Conservation (phyloP, 2,797 vertebrate genomes). For the Petrocephalus sullivani region DNA sequence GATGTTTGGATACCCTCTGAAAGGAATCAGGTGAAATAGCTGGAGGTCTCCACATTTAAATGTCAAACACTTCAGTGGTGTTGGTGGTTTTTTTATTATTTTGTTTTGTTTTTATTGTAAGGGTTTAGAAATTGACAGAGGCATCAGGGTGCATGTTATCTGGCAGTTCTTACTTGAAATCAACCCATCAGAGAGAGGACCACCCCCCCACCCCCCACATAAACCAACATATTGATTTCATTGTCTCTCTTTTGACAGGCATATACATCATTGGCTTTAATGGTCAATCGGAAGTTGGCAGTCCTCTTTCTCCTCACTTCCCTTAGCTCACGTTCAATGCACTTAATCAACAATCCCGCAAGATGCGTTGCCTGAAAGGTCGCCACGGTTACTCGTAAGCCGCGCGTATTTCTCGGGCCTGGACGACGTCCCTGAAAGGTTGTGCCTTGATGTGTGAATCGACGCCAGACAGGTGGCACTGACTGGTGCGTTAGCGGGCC, state of each 20-base stretch:
- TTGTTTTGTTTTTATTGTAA: conserved; percentile 35
- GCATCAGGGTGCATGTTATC: conserved; percentile 80
- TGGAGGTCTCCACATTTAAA: conserved; percentile 49
- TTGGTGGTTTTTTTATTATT: background rate
- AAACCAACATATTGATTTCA: conserved; percentile 95
- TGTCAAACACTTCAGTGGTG: background rate
- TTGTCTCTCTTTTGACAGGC: conserved; percentile 94
- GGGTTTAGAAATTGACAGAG: conserved; percentile 79
- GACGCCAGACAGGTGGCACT: background rate
- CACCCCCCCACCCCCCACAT: conserved; percentile 75
- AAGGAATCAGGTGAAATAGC: background rate
- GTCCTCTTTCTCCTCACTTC: conserved; percentile 83
- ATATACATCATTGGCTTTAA: conserved; percentile 93
- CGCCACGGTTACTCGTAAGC: background rate
- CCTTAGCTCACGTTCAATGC: conserved; percentile 80
- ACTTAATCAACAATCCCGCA: conserved; percentile 78
- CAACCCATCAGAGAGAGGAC: conserved; percentile 80
- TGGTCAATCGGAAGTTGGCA: conserved; percentile 90
- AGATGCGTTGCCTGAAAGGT: conserved; percentile 33
- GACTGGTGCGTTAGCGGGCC: background rate
- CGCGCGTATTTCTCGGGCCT: background rate
- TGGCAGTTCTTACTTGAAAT: conserved; percentile 83
- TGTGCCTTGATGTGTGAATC: background rate
- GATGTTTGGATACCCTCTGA: background rate
- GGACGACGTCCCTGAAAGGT: background rate